Conservation (phyloP, 2,113 vertebrate genomes). For the Bothrops jararaca region DNA sequence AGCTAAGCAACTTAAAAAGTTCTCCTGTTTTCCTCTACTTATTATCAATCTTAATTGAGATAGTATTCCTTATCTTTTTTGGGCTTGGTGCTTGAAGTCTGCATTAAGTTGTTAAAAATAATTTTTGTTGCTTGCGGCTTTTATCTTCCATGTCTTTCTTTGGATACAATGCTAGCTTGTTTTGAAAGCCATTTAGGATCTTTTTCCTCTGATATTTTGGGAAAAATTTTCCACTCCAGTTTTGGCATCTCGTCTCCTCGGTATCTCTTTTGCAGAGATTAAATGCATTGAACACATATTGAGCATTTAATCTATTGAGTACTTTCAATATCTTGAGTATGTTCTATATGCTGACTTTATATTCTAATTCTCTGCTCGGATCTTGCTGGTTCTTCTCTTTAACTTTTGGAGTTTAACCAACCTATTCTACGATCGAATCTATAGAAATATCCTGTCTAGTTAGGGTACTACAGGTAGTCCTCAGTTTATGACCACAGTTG, state of each 20-base stretch:
- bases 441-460: background rate
- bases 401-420: background rate
- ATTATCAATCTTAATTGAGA: background rate
- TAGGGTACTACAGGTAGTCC: background rate
- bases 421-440: background rate
- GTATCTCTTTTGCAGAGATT: background rate
- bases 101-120: background rate
- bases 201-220: background rate
- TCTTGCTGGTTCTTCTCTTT: background rate
- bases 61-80: background rate
- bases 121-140: background rate
- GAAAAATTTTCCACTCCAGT: background rate
- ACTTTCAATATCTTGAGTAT: background rate
- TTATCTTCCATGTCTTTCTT: background rate
- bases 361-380: background rate
- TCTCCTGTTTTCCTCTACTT: background rate
- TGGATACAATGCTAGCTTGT: background rate
- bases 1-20: background rate
- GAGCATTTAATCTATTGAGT: background rate
- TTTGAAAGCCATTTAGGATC: background rate
- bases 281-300: background rate
- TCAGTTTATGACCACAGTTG: background rate
- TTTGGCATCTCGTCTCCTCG: background rate
- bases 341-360: background rate
- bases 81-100: background rate